phyloP scores from a whole-genome alignment of 2,888 invertebrate genomes.

The Ametastegia equiseti region DNA sequence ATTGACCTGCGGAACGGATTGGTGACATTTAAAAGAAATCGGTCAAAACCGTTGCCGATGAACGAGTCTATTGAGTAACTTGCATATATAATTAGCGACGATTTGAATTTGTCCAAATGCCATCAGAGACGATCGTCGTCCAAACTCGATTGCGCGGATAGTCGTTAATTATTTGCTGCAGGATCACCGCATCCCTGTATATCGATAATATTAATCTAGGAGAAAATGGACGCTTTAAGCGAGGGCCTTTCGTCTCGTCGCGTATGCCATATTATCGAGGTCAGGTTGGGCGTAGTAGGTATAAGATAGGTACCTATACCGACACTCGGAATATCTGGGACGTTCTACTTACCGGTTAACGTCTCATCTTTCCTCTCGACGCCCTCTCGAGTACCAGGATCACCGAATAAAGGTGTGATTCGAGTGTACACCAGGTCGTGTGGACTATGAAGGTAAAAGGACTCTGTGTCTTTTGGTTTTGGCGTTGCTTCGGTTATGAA shows the following conservation, averaged over 20 bases:
- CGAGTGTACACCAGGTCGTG: slow-evolving; percentile 90
- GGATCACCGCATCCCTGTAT: background rate
- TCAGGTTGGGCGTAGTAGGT: slow-evolving; percentile 42
- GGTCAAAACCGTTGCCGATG: background rate
- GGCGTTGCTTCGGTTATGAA: slow-evolving; percentile 67
- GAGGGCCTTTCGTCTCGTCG: too few species aligned
- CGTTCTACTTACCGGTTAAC: slow-evolving; percentile 72
- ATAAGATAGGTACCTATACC: too few species aligned
- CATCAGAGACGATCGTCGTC: background rate
- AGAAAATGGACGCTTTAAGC: slow-evolving; percentile 38
- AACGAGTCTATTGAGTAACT: background rate
- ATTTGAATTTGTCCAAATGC: background rate
- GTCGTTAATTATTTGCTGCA: background rate
- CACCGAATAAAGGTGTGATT: slow-evolving; percentile 89
- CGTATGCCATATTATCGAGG: slow-evolving; percentile 30
- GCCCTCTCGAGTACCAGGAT: slow-evolving; percentile 63
- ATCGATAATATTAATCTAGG: slow-evolving; percentile 37
- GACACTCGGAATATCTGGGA: slow-evolving; percentile 61
- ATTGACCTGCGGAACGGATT: background rate
- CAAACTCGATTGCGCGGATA: background rate
- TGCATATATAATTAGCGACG: background rate
- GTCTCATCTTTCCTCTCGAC: slow-evolving; percentile 72
- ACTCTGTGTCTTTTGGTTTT: slow-evolving; percentile 76
- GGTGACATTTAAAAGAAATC: background rate
- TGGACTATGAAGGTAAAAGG: slow-evolving; percentile 91